Base-by-base conservation (phyloP, 1,140 invertebrate species). In the Brachionus calyciflorus region DNA sequence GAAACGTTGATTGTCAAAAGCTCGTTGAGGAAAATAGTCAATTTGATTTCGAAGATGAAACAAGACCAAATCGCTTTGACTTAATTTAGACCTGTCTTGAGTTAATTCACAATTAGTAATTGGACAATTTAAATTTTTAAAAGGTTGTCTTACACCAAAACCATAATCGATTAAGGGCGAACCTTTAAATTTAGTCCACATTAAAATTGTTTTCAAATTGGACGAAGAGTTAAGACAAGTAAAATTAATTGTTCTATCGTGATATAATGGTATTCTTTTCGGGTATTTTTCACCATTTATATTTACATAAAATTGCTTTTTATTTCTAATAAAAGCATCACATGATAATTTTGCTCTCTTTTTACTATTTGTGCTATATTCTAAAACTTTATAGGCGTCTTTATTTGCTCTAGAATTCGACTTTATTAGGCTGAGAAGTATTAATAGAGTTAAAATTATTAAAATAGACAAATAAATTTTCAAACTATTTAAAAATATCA, bases 81-180 rank as follows among this genome's bases (percentile, higher is more conserved):
- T 26, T 33, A 60, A 40, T 26, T 21, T 12, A 0, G 55, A 60
- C n/a, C 55, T 12, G 26, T 60, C 26, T 24, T 60, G 7, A n/a
- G 37, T 60, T 9, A 60, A n/a, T 17, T 60, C 55, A 26, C 55
- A 60, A 60, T 60, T 60, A 2, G n/a, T 40, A 26, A 60, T 21
- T 0, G 55, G 55, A 60, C 55, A 60, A n/a, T 60, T 60, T 17
- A 21, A 17, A 4, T 26, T n/a, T 26, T 5, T 1, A 60, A 60
- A 60, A 12, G 28, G 55, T 21, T 40, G 14, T 3, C 6, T 17
- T 17, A 9, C n/a, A 14, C 55, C 55, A 3, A 33, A n/a, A 26
- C 37, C 55, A 40, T 33, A 40, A 17, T 33, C 12, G 7, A n/a
- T 26, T 6, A n/a, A 7, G 19, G n/a, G 2, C 9, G 19, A 14